Evolutionary conservation across 2,888 invertebrate genomes (phyloP), one percentile per base, ranked within the genome.

Genomic region (Hyppa rectilinea): DNA sequence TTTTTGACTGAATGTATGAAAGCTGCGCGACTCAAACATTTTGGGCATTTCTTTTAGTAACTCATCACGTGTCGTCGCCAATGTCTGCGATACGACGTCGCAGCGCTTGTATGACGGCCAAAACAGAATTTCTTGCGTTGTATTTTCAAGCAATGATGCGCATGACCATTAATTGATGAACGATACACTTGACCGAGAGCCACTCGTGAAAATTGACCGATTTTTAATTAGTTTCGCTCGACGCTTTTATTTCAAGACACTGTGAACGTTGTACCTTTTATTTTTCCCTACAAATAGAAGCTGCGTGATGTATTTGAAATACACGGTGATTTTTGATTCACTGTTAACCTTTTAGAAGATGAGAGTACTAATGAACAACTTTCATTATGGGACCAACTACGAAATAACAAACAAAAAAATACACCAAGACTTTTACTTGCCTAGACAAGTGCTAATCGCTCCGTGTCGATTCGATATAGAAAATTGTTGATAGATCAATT

Each of bases 201-300:
- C 65, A 58, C 50, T 78, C 71, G 74, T 73, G 74, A 62, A 78
- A 83, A 84, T 84, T 79, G 84, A 81, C 82, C 79, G 85, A 84
- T 84, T 84, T 85, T 76, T 72, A 76, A 85, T 84, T 81, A 47
- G 85, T 56, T 60, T 49, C 81, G 74, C 58, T 82, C 49, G 71
- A 52, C 60, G 66, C 17, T 70, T 69, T 67, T 59, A 62, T 53
- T 69, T 38, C n/a, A n/a, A n/a, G 14, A 36, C 52, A 29, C 55
- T 40, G 61, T 20, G 10, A 12, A 2, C n/a, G 5, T 43, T 29
- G 43, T 23, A 40, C 50, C 14, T 29, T 36, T 29, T 53, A n/a
- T 26, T 29, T 67, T 45, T 40, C 2, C 12, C 26, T n/a, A 45
- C 29, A 26, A 45, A 60, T 45, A n/a, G 7, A 38, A 26, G 20